A percentile compares a stretch with the other conserved stretches of the same genome.
phyloP scores from a whole-genome alignment of 2,113 vertebrate species.

The Alethe castanea region DNA sequence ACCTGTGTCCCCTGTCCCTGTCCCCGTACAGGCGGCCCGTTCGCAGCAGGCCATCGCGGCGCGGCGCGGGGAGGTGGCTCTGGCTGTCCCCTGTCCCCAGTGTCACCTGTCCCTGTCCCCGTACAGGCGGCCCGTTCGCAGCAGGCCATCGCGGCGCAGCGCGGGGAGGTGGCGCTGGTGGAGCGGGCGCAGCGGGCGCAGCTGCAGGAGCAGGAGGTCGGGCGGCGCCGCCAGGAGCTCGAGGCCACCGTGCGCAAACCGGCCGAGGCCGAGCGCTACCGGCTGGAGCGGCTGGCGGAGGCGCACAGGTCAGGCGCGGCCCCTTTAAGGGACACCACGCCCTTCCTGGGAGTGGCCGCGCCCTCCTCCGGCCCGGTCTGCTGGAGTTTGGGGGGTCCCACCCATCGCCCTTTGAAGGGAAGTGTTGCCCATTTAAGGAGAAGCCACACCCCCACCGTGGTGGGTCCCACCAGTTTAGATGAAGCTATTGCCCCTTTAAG shows the following conservation, averaged over 20 bases:
- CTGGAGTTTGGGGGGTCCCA: background rate
- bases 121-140: background rate
- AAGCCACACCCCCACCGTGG: too few relatives aligned
- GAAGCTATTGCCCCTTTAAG: background rate
- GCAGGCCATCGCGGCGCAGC: background rate
- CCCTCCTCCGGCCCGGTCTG: background rate
- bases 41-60: too few relatives aligned
- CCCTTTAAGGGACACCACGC: background rate
- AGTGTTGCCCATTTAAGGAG: too few relatives aligned
- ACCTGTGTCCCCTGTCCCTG: too few relatives aligned
- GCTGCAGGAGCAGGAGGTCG: background rate
- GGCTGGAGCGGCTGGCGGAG: background rate
- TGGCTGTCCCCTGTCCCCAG: too few relatives aligned
- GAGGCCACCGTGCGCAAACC: background rate
- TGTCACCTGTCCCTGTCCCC: background rate
- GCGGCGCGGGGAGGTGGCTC: too few relatives aligned
- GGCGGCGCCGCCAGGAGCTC: background rate
- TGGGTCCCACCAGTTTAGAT: too few relatives aligned
- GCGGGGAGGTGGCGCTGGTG: background rate
- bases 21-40: too few relatives aligned
- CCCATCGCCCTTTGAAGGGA: too few relatives aligned
- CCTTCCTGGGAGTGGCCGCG: fast-evolving
- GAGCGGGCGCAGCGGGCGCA: background rate
- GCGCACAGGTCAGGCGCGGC: fast-evolving
- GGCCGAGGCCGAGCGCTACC: background rate